These are phyloP conservation scores for Phyllotis vaccarum DNA, from an alignment of 2,797 vertebrate species.

Conservation along the genomic window DNA sequence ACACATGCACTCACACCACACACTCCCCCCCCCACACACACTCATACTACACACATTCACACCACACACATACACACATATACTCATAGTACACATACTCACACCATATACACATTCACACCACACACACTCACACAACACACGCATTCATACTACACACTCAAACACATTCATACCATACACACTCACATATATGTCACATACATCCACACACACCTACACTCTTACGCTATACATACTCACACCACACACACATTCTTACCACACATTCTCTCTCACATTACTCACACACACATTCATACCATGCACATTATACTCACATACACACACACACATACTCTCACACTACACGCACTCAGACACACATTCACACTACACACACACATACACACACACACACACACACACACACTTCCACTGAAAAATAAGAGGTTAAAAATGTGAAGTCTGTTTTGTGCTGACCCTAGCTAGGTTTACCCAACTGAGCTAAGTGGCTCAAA, in stretches of 20 bases:
- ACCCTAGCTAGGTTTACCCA: conserved; percentile 57
- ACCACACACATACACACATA: background rate
- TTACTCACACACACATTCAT: no score
- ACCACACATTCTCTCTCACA: no score
- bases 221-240: background rate
- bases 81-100: no score
- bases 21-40: background rate
- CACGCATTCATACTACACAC: background rate
- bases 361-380: background rate
- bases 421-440: conserved; percentile 48
- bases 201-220: background rate
- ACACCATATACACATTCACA: background rate
- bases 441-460: conserved; percentile 48
- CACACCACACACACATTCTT: background rate
- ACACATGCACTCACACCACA: no score
- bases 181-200: background rate
- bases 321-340: no score
- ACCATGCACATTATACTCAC: no score
- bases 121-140: background rate
- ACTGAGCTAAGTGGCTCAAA: conserved; percentile 61
- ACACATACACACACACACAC: background rate
- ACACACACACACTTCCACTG: background rate
- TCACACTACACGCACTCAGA: no score
- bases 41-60: no score
- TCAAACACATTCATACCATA: no score